Conservation (phyloP, 2,888 invertebrate species). For the Diplazon laetatorius region DNA sequence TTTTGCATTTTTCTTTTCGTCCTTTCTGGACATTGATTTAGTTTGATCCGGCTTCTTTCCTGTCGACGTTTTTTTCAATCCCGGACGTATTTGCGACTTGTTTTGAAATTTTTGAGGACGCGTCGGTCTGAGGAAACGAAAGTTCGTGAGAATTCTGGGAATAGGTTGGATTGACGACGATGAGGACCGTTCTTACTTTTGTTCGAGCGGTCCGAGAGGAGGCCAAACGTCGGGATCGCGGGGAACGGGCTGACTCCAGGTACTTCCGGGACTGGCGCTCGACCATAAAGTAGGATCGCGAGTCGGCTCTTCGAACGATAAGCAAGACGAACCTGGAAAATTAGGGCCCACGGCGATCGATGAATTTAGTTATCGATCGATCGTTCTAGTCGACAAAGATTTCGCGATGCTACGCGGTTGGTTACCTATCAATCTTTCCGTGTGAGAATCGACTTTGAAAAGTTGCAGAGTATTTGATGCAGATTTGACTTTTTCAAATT, state of each 20-base stretch:
- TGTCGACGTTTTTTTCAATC: constrained; percentile 76
- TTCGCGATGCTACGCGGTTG: no score
- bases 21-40: constrained; percentile 79
- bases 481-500: constrained; percentile 95
- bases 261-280: constrained; percentile 84
- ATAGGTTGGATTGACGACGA: not conserved
- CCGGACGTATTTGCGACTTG: constrained; percentile 77
- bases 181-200: constrained; percentile 83
- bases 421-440: constrained; percentile 82
- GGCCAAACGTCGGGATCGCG: constrained; percentile 95
- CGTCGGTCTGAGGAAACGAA: constrained; percentile 70
- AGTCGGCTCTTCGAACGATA: constrained; percentile 86
- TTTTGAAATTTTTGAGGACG: constrained; percentile 79
- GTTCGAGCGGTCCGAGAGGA: constrained; percentile 90
- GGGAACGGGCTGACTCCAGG: constrained; percentile 83
- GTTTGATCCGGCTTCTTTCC: constrained; percentile 79
- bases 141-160: not conserved
- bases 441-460: constrained; percentile 88
- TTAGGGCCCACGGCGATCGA: no score
- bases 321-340: constrained; percentile 77
- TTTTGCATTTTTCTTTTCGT: constrained; percentile 82
- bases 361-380: not conserved
- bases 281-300: constrained; percentile 92
- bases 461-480: constrained; percentile 90
- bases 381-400: no score